Percentiles rank a stretch among this genome's conserved stretches.
phyloP scores from a whole-genome alignment of 2,797 vertebrate species.

The Sphenodon punctatus region DNA sequence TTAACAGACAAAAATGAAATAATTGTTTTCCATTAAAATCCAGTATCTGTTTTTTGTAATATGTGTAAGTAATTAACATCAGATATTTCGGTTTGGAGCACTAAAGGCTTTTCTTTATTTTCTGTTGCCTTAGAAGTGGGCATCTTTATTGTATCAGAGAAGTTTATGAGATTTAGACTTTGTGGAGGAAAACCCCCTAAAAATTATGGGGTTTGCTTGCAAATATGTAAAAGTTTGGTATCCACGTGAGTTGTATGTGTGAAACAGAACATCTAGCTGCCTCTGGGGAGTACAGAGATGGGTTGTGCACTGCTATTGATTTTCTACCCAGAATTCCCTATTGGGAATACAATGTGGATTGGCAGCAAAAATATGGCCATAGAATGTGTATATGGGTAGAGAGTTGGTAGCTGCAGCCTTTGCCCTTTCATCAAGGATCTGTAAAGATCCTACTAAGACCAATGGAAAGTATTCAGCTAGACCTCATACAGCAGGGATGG shows the following conservation, averaged over 20 bases:
- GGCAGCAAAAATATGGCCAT: not conserved
- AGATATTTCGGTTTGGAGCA: slow-evolving; percentile 45
- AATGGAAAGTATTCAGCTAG: fast-evolving
- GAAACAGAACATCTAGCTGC: not conserved
- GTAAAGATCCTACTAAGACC: not conserved
- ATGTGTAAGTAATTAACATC: slow-evolving; percentile 1
- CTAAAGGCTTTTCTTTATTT: slow-evolving; percentile 4
- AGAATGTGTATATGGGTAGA: no score
- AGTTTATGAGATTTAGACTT: not conserved
- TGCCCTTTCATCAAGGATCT: not conserved
- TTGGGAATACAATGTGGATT: fast-evolving
- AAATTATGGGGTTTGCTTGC: not conserved
- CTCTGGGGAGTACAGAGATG: not conserved
- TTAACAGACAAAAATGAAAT: not conserved
- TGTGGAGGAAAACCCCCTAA: not conserved
- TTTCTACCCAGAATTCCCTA: not conserved
- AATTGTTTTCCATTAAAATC: slow-evolving; percentile 29
- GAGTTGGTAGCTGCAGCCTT: not conserved
- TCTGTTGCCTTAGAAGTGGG: not conserved
- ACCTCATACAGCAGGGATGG: fast-evolving
- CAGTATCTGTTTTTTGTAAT: slow-evolving; percentile 32
- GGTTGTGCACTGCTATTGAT: not conserved
- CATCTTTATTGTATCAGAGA: not conserved
- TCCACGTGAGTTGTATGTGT: not conserved
- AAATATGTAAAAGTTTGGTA: not conserved